Evolutionary conservation across 2,888 invertebrate genomes (phyloP), one percentile per base, ranked within the genome.

Genomic region (Pycnomerus fuliginosus): DNA sequence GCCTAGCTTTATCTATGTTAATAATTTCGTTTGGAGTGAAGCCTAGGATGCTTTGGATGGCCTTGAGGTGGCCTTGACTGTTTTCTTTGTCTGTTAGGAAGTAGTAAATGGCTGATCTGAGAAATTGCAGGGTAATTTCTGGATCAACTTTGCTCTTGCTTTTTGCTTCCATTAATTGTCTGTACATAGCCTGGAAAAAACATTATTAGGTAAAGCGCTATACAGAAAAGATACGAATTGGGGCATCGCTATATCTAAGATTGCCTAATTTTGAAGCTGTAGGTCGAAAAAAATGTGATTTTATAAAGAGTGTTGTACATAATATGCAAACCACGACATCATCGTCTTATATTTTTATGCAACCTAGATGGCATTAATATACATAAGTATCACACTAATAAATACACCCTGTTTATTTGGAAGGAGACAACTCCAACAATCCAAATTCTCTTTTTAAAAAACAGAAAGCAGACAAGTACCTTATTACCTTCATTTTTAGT

Each of bases 61-160:
- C 94, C 62, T 83, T 84, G 45, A 94, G 77, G 69, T 94, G 94
- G 10, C 91, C 90, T 60, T 87, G 87, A 39, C 87, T 86, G 66
- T 92, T 91, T 68, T 93, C 91, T 57, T 85, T 86, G 68, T 93
- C 92, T 2, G 92, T 89, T 44, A 94, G 77, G 72, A 92, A 94
- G 70, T 94, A 93, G 71, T 91, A 94, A 62, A 94, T 83, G 37
- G 94, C 93, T 48, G 93, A 93, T 74, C 92, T 93, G 50, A 94
- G 80, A 75, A 94, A 94, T 72, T 91, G 90, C 64, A 94, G 76
- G 12, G 91, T 92, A 54, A 93, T 86, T 73, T 91, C 90, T n/a
- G 93, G 90, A 74, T 93, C 92, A 42, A 89, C 83, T 56, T 79
- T 80, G 55, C 80, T 80, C 70, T 83, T 84, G 68, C 74, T 82